Conservation (phyloP, 1,140 invertebrate genomes). For the Tachypleus tridentatus region DNA sequence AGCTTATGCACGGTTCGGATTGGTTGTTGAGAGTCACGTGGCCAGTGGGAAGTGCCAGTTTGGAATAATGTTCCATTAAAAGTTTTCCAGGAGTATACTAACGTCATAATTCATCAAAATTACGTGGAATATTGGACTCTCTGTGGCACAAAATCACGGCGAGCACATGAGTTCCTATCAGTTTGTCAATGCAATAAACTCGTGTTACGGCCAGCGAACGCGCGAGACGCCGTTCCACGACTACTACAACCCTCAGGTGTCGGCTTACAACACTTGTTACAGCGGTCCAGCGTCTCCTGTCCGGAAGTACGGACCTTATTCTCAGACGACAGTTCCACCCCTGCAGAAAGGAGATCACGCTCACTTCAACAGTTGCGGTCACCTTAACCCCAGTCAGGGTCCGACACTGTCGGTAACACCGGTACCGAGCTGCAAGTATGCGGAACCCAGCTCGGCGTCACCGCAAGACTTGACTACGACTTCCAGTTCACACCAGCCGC, state of each 20-base stretch:
- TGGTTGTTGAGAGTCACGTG: constrained; percentile 25
- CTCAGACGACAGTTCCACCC: constrained; percentile 14
- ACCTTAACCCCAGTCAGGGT: constrained; percentile 15
- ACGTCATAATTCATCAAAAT: constrained; percentile 35
- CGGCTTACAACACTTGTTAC: constrained; percentile 27
- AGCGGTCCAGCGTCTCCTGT: constrained; percentile 25
- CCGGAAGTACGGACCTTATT: constrained; percentile 15
- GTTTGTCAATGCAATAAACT: constrained; percentile 85
- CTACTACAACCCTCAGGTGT: constrained; percentile 32
- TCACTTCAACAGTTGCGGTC: constrained; percentile 19
- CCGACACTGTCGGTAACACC: constrained; percentile 20
- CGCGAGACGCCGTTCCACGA: constrained; percentile 42
- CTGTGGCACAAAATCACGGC: constrained; percentile 11
- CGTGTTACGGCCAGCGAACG: constrained; percentile 53
- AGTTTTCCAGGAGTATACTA: constrained; percentile 26
- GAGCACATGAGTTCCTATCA: constrained; percentile 84
- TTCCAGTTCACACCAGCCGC: constrained; percentile 7
- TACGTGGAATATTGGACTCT: constrained; percentile 28
- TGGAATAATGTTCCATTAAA: constrained; percentile 36
- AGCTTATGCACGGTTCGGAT: constrained; percentile 14
- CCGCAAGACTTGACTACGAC: constrained; percentile 20
- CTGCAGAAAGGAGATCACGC: constrained; percentile 18
- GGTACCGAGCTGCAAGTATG: constrained; percentile 21
- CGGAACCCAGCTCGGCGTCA: constrained; percentile 17
- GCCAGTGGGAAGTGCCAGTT: constrained; percentile 23